These are phyloP conservation scores for Drosophila ercepeae DNA, from an alignment of 1,140 invertebrate species.

Conservation along the genomic window DNA sequence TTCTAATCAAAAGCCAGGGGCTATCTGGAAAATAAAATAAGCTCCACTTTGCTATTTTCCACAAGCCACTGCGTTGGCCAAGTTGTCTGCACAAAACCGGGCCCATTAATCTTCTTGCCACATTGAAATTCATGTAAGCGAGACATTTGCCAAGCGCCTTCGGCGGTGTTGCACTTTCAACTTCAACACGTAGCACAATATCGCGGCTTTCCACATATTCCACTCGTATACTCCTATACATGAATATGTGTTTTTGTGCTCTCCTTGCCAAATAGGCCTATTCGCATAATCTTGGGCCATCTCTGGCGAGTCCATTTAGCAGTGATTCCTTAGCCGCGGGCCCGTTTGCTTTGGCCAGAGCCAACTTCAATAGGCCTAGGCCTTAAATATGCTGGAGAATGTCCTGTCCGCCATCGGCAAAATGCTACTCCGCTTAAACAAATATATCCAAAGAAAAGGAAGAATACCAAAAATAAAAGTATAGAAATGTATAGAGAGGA, in stretches of 20 bases:
- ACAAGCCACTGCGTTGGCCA: slow-evolving; percentile 17
- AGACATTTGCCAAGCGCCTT: slow-evolving; percentile 46
- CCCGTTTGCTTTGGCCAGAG: slow-evolving; percentile 57
- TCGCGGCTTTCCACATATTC: slow-evolving; percentile 1
- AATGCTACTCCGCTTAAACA: slow-evolving; percentile 36
- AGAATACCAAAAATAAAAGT: slow-evolving; percentile 19
- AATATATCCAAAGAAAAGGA: slow-evolving; percentile 30
- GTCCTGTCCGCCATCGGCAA: slow-evolving; percentile 27
- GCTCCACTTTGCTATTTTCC: slow-evolving; percentile 21
- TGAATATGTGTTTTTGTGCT: background rate
- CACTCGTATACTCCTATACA: too few relatives aligned
- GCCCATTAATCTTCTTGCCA: slow-evolving; percentile 65
- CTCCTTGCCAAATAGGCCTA: background rate
- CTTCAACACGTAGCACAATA: slow-evolving; percentile 24
- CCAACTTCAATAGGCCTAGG: slow-evolving; percentile 45
- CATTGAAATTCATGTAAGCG: slow-evolving; percentile 46
- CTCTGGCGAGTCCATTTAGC: slow-evolving; percentile 50
- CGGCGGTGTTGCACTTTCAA: slow-evolving; percentile 34
- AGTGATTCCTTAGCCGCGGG: slow-evolving; percentile 40
- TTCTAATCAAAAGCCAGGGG: slow-evolving; percentile 19
- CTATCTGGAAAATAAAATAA: slow-evolving; percentile 18
- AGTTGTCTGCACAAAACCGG: slow-evolving; percentile 38
- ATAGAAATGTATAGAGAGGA: slow-evolving; percentile 3
- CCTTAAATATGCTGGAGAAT: slow-evolving; percentile 25
- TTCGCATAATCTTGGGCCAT: slow-evolving; percentile 39